A percentile compares a stretch with the other conserved stretches of the same genome.
Evolutionary conservation across 2,797 vertebrate species (phyloP).

Genomic region (Rallus crepitans): DNA sequence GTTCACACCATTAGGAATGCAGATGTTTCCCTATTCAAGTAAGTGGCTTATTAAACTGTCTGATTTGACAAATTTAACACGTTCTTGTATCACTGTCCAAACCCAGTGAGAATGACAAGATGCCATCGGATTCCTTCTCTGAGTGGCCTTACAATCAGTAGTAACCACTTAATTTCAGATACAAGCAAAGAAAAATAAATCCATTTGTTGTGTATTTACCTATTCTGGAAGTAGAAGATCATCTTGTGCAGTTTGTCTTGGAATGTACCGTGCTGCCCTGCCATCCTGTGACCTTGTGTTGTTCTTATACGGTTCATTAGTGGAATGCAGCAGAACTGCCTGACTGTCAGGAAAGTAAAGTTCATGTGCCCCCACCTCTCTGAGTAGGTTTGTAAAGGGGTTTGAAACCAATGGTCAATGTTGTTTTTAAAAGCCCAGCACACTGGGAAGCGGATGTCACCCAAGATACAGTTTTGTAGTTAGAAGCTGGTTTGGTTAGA

Average conservation of each 20-base stretch:
- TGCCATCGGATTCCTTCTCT: not conserved
- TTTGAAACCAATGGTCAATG: not conserved
- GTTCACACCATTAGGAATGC: constrained; percentile 57
- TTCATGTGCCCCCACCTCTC: not conserved
- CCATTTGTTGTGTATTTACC: not conserved
- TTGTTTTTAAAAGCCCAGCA: not conserved
- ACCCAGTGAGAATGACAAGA: not conserved
- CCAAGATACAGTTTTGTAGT: not conserved
- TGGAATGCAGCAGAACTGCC: not conserved
- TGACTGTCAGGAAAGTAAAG: not conserved
- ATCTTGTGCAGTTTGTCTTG: not conserved
- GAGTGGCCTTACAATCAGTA: not conserved
- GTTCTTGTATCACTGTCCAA: not conserved
- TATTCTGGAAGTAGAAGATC: not conserved
- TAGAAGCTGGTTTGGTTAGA: constrained; percentile 28
- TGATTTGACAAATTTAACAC: constrained; percentile 10
- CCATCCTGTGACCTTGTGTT: not conserved
- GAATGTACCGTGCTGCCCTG: not conserved
- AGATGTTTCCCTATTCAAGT: constrained; percentile 50
- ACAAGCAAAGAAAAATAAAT: not conserved
- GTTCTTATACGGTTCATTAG: not conserved
- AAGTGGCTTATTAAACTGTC: constrained; percentile 43
- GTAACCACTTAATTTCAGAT: not conserved
- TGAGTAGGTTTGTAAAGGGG: not conserved
- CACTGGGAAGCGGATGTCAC: not conserved